A percentile compares a stretch with the other conserved stretches of the same genome.
Conservation (phyloP, 2,113 vertebrate genomes). For the Sebastes schlegelii region DNA sequence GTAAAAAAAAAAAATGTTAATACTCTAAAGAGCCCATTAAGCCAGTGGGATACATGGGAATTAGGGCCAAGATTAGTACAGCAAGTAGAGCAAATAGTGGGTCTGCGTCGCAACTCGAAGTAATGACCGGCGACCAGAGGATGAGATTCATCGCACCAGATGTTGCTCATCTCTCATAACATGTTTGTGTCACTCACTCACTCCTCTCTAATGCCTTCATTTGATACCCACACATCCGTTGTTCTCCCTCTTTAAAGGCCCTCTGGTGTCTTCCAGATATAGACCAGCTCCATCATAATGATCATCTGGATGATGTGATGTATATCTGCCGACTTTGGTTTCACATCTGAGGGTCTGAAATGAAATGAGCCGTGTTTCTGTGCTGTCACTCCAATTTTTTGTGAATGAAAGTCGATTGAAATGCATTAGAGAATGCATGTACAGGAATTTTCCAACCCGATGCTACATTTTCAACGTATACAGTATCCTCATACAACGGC, state of each 20-base stretch:
- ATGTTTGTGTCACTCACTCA: slow-evolving; percentile 78
- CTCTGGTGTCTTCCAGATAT: slow-evolving; percentile 72
- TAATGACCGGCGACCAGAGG: slow-evolving; percentile 45
- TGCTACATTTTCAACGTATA: neutral
- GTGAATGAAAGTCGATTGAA: slow-evolving; percentile 47
- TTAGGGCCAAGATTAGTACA: slow-evolving; percentile 77
- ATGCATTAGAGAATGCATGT: slow-evolving; percentile 1
- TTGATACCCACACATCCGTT: slow-evolving; percentile 69
- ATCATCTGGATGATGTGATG: slow-evolving; percentile 54
- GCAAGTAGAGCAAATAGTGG: slow-evolving; percentile 57
- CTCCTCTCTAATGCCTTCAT: slow-evolving; percentile 76
- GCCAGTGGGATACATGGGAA: slow-evolving; percentile 69
- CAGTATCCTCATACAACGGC: too few species aligned
- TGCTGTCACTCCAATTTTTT: neutral
- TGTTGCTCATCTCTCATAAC: slow-evolving; percentile 82
- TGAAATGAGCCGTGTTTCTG: slow-evolving; percentile 19
- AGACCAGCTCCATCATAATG: slow-evolving; percentile 64
- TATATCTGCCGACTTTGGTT: slow-evolving; percentile 66
- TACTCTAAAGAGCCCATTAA: slow-evolving; percentile 80
- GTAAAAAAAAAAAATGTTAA: slow-evolving; percentile 73
- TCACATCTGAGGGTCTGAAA: slow-evolving; percentile 55
- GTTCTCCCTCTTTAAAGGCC: slow-evolving; percentile 60
- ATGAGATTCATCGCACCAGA: slow-evolving; percentile 79
- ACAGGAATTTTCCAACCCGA: neutral
- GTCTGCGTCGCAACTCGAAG: slow-evolving; percentile 55